phyloP scores from a whole-genome alignment of 2,797 vertebrate genomes.

The Rhadinocentrus ornatus region DNA sequence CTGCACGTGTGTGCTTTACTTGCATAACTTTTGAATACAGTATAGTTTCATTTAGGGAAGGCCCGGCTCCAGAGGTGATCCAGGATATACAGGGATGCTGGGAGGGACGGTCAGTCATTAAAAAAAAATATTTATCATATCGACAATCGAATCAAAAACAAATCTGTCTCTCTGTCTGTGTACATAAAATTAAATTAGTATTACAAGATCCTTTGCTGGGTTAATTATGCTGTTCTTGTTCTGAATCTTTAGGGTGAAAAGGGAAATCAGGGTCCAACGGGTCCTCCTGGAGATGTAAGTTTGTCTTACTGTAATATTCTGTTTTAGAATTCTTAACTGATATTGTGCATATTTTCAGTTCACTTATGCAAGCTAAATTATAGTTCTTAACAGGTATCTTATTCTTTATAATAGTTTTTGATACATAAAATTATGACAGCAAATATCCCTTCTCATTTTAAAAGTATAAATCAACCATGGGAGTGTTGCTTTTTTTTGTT shows the following conservation, averaged over 20 bases:
- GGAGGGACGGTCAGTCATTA: conserved; percentile 55
- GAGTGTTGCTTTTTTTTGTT: background rate
- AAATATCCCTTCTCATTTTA: too few relatives aligned
- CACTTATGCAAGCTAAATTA: background rate
- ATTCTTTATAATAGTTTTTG: background rate
- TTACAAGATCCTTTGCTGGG: background rate
- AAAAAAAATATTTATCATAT: too few relatives aligned
- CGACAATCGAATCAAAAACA: too few relatives aligned
- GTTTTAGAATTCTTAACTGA: background rate
- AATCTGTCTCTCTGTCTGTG: background rate
- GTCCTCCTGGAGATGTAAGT: conserved; percentile 66
- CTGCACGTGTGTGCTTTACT: background rate
- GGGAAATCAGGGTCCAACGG: conserved; percentile 56
- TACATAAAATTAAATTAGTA: background rate
- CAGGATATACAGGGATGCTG: conserved; percentile 53
- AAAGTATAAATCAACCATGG: background rate
- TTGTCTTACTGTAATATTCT: background rate
- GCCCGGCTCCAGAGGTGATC: conserved; percentile 45
- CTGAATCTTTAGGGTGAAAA: conserved; percentile 66
- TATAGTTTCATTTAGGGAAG: conserved; percentile 61
- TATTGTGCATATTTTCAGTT: background rate
- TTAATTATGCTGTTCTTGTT: background rate
- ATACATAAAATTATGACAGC: background rate
- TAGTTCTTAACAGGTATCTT: background rate
- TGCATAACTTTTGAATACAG: conserved; percentile 19